A percentile compares a stretch with the other conserved stretches of the same genome.
Evolutionary conservation across 2,797 vertebrate species (phyloP).

Genomic region (Eurystomus glaucurus): DNA sequence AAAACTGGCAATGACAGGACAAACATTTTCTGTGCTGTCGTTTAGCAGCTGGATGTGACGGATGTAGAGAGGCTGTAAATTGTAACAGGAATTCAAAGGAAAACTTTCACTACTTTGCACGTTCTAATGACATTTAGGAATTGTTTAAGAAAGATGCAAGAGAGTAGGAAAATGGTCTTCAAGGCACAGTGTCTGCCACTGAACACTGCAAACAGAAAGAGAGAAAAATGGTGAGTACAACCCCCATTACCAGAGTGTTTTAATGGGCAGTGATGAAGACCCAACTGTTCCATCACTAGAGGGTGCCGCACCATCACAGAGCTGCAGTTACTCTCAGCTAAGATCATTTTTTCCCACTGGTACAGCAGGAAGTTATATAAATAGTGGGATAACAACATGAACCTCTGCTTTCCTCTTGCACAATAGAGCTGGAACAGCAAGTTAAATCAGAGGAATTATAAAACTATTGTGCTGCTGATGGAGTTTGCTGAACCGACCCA

Average conservation of each 20-base stretch:
- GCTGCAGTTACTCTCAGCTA: not conserved
- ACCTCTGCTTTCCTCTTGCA: not conserved
- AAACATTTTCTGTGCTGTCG: not conserved
- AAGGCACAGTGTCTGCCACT: not conserved
- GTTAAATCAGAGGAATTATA: not conserved
- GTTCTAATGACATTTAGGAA: not conserved
- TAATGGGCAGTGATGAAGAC: not conserved
- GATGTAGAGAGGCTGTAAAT: not conserved
- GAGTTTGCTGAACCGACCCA: not conserved
- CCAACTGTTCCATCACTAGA: conserved; percentile 55
- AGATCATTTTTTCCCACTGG: not conserved
- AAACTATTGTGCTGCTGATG: not conserved
- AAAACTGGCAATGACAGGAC: not conserved
- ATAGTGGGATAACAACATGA: not conserved
- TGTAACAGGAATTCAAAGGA: not conserved
- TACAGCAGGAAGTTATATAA: not conserved
- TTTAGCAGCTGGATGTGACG: not conserved
- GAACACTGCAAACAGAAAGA: not conserved
- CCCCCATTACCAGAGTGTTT: not conserved
- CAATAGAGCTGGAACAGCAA: not conserved
- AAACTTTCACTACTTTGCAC: not conserved
- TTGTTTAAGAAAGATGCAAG: not conserved
- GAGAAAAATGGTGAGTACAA: not conserved
- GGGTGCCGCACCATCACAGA: not conserved
- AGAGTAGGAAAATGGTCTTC: not conserved